Evolutionary conservation across 2,797 vertebrate species (phyloP).

Genomic region (Channa striata): DNA sequence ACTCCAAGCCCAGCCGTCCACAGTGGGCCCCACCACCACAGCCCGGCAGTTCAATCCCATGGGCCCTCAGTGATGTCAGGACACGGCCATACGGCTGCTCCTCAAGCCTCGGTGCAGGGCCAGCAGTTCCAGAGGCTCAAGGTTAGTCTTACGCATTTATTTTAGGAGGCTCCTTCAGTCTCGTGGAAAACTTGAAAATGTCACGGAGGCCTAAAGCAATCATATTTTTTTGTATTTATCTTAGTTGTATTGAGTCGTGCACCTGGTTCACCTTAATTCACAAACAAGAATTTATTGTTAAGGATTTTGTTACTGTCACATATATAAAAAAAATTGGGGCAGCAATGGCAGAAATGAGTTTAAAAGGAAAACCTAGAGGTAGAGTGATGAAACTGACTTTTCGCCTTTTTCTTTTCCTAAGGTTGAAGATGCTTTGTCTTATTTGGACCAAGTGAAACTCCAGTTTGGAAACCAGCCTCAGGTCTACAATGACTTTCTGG

Average conservation of each 20-base stretch:
- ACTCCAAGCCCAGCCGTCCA: constrained; percentile 88
- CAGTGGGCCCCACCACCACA: constrained; percentile 91
- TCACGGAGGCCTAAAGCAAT: accelerated
- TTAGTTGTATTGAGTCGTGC: not conserved
- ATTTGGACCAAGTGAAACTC: constrained; percentile 98
- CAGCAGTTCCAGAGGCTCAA: constrained; percentile 99
- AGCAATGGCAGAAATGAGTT: not conserved
- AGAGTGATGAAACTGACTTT: constrained; percentile 8
- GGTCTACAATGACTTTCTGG: constrained; percentile 99
- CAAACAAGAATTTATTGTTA: not conserved
- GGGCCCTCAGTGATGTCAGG: constrained; percentile 90
- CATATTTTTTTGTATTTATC: too few relatives aligned
- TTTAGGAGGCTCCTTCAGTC: not conserved
- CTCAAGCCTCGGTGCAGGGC: constrained; percentile 91
- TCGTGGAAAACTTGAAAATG: not conserved
- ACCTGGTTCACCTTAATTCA: not conserved
- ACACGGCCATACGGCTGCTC: constrained; percentile 89
- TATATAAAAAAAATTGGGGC: not conserved
- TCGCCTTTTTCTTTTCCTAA: constrained; percentile 57
- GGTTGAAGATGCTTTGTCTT: constrained; percentile 99
- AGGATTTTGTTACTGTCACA: not conserved
- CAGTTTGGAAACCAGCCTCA: constrained; percentile 99
- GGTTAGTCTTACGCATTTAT: constrained; percentile 74
- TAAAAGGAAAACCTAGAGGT: not conserved
- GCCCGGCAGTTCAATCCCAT: constrained; percentile 88